phyloP scores from a whole-genome alignment of 2,797 vertebrate species.

The Pogonophryne albipinna region DNA sequence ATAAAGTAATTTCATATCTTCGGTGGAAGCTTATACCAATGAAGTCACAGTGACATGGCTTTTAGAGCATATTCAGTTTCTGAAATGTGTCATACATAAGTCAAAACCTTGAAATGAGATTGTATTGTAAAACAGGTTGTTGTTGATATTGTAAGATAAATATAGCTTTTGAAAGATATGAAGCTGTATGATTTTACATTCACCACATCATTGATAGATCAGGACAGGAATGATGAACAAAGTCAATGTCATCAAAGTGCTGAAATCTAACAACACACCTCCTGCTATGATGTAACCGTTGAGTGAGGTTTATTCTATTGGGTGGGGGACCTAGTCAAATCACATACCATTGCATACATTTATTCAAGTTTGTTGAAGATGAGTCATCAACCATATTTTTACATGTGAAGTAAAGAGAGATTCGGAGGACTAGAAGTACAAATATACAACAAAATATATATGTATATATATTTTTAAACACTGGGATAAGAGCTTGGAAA shows the following conservation, averaged over 20 bases:
- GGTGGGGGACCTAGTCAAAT: background rate
- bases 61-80: background rate
- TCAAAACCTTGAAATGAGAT: background rate
- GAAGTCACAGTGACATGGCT: background rate
- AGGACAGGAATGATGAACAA: no score
- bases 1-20: background rate
- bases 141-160: no score
- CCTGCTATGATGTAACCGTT: background rate
- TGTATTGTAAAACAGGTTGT: background rate
- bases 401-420: no score
- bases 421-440: no score
- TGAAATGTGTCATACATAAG: background rate
- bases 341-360: no score
- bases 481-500: background rate
- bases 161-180: background rate
- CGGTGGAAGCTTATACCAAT: no score
- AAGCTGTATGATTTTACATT: no score
- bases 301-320: background rate
- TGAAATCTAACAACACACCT: background rate
- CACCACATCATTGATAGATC: no score
- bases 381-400: no score
- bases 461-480: no score
- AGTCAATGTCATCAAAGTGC: background rate
- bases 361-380: no score
- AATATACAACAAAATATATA: no score